Conservation (phyloP, 2,888 invertebrate genomes). For the Tachina grossa region DNA sequence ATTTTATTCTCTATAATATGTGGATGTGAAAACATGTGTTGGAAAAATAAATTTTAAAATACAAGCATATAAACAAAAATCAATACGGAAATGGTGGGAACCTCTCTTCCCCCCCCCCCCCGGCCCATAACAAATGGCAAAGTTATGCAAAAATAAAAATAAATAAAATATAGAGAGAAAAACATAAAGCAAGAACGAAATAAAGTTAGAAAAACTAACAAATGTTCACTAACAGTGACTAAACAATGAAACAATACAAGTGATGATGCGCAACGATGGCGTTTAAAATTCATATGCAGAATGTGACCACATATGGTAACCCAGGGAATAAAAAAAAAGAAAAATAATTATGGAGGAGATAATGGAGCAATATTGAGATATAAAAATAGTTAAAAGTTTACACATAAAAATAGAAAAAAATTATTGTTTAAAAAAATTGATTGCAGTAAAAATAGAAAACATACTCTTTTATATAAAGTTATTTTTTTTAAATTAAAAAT, state of each 20-base stretch:
- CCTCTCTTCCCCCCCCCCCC: no score
- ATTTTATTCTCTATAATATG: constrained; percentile 11
- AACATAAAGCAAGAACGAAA: constrained; percentile 17
- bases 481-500: no score
- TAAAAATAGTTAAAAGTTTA: no score
- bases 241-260: constrained; percentile 64
- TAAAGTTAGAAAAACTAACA: constrained; percentile 42
- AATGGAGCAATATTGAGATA: no score
- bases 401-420: not conserved
- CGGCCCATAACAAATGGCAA: constrained; percentile 16
- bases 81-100: constrained; percentile 58
- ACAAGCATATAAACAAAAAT: constrained; percentile 31
- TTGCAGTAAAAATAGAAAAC: no score
- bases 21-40: constrained; percentile 34
- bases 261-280: constrained; percentile 66
- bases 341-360: not conserved
- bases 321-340: constrained; percentile 3
- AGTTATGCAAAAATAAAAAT: constrained; percentile 6
- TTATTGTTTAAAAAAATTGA: no score
- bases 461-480: no score
- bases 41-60: constrained; percentile 24
- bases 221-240: constrained; percentile 36
- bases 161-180: constrained; percentile 9
- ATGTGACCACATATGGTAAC: constrained; percentile 1
- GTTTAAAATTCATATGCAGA: constrained; percentile 31